Evolutionary conservation across 2,888 invertebrate genomes (phyloP), one percentile per base, ranked within the genome.

Genomic region (Habroteleia sp.): DNA sequence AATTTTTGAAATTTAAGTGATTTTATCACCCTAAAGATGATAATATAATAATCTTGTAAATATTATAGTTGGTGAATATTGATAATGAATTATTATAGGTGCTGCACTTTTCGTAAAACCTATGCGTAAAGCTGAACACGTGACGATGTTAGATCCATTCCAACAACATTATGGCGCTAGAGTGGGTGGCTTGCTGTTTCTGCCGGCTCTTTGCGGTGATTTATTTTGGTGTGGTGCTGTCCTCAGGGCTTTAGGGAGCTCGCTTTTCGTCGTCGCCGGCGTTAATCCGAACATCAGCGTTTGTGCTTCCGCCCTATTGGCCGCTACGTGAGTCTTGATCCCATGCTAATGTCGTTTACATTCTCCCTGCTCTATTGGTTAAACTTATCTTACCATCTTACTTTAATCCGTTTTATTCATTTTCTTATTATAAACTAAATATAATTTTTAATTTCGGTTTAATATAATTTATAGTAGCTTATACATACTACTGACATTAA

Each of bases 131-230:
- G 91, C 92, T 78, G 92, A 92, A 37, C 92, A 93, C 85, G 91
- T 93, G 48, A 93, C 94, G 2, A 93, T 94, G 93, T 87, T 94
- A 80, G 93, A 94, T 84, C 93, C 93, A 0, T 92, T 93, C 84
- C 92, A 93, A 87, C 91, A 91, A 79, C 91, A 91, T 82, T 93
- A 93, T 83, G 93, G 93, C 6, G 91, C 92, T 78, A 87, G 92
- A 31, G 92, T 93, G 87, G 93, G 93, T 11, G 93, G 93, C 1
- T 85, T 93, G 48, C 89, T 94, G 77, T 90, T 90, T 78, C 88
- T 94, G 25, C 93, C 94, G 5, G 93, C 93, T n/a, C 89, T 93
- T 5, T 90, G 92, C 74, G 93, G 93, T 7, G 93, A 94, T 85
- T 90, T 93, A 33, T 93, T 93, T 86, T 93, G 93, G 93, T 92